These are phyloP conservation scores for Limanda limanda DNA, from an alignment of 2,113 vertebrate genomes.

Conservation along the genomic window DNA sequence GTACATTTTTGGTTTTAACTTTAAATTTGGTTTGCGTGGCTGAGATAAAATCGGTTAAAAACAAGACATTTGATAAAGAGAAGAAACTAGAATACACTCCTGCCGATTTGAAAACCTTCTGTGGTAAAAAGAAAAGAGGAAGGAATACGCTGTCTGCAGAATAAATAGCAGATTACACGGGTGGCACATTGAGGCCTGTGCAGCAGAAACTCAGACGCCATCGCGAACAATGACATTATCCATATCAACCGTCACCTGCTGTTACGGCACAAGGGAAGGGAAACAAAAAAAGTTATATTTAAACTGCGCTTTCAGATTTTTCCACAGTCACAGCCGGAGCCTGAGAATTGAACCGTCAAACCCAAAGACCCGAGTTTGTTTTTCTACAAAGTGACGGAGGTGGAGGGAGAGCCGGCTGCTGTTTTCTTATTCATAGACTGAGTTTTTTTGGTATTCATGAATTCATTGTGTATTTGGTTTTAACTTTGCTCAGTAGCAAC, in stretches of 20 bases:
- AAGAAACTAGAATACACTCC: not conserved
- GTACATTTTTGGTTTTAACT: not conserved
- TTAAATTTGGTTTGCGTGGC: too few relatives aligned
- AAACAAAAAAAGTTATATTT: conserved; percentile 38
- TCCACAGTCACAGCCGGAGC: conserved; percentile 28
- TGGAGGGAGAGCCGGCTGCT: conserved; percentile 14
- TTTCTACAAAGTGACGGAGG: conserved; percentile 33
- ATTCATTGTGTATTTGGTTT: conserved; percentile 44
- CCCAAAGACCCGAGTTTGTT: conserved; percentile 37
- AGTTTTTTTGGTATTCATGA: conserved; percentile 57
- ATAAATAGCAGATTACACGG: conserved; percentile 23
- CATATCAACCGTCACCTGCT: conserved; percentile 30
- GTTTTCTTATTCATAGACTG: conserved; percentile 59
- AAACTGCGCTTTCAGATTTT: conserved; percentile 27
- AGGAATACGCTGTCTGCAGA: not conserved
- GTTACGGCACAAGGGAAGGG: conserved; percentile 8
- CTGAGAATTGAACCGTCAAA: conserved; percentile 42
- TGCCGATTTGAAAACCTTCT: conserved; percentile 2
- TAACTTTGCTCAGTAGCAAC: conserved; percentile 37
- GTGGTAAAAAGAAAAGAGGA: not conserved
- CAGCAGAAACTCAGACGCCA: conserved; percentile 31
- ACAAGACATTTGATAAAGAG: not conserved
- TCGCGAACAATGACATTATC: conserved; percentile 43
- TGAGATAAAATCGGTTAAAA: too few relatives aligned
- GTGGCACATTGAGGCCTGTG: conserved; percentile 13